Conservation (phyloP, 2,797 vertebrate species). For the Pseudochirops corinnae region DNA sequence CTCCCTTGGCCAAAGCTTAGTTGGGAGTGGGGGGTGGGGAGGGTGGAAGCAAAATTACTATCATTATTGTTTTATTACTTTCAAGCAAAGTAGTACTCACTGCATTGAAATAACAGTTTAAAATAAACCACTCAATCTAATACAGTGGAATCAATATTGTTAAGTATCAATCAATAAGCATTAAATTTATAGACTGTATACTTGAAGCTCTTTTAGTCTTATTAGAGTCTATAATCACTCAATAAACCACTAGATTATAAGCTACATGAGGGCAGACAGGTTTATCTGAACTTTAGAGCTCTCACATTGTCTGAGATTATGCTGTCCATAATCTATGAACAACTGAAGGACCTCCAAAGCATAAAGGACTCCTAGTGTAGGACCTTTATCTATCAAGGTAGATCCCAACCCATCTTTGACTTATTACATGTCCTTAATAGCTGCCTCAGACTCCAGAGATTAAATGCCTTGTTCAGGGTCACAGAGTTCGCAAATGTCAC, state of each 20-base stretch:
- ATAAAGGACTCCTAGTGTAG: not conserved
- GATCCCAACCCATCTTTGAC: not conserved
- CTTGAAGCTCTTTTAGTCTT: conserved; percentile 36
- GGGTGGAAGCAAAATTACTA: conserved; percentile 73
- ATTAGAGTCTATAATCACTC: conserved; percentile 13
- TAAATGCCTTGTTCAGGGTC: not conserved
- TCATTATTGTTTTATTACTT: conserved; percentile 80
- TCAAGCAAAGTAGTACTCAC: conserved; percentile 71
- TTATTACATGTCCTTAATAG: not conserved
- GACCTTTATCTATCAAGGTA: not conserved
- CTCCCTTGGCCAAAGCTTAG: conserved; percentile 74
- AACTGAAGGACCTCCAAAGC: not conserved
- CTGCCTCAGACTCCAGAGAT: not conserved
- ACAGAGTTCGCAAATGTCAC: not conserved
- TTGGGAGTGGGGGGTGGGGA: conserved; percentile 26
- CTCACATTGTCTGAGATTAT: not conserved
- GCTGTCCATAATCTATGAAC: not conserved
- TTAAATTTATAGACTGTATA: conserved; percentile 50
- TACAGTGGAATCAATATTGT: conserved; percentile 73
- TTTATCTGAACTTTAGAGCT: not conserved
- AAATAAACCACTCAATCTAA: conserved; percentile 74
- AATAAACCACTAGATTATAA: not conserved
- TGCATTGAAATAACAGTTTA: conserved; percentile 64
- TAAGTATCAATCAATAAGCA: conserved; percentile 70
- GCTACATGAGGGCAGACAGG: not conserved